These are phyloP conservation scores for Drosophila tsacasi DNA, from an alignment of 1,140 invertebrate genomes.

Conservation along the genomic window DNA sequence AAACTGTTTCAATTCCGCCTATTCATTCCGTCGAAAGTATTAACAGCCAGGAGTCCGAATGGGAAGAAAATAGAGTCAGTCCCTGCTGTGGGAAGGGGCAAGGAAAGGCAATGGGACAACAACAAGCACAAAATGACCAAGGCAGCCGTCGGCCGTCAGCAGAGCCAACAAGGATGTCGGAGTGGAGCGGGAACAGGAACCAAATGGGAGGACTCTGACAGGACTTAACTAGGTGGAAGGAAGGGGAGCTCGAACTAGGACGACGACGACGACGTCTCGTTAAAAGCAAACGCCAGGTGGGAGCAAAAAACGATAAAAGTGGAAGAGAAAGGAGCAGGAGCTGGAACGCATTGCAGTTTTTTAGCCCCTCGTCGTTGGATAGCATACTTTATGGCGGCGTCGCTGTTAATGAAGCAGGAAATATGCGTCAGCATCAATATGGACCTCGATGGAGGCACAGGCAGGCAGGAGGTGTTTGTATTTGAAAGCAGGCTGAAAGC, in stretches of 20 bases:
- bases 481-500: slow-evolving; percentile 34
- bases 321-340: slow-evolving; percentile 18
- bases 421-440: slow-evolving; percentile 79
- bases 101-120: slow-evolving; percentile 22
- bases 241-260: background rate
- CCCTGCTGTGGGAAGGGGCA: background rate
- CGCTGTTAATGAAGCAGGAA: slow-evolving; percentile 77
- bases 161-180: slow-evolving; percentile 6
- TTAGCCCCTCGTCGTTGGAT: slow-evolving; percentile 37
- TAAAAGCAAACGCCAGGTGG: slow-evolving; percentile 67
- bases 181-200: slow-evolving; percentile 18
- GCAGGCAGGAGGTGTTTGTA: slow-evolving; percentile 15
- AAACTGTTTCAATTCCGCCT: slow-evolving; percentile 11
- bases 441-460: slow-evolving; percentile 12
- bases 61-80: background rate
- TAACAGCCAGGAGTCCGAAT: slow-evolving; percentile 13
- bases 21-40: slow-evolving; percentile 10
- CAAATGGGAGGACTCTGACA: slow-evolving; percentile 23
- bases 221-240: slow-evolving; percentile 40
- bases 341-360: slow-evolving; percentile 57
- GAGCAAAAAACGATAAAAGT: slow-evolving; percentile 20
- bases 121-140: slow-evolving; percentile 39
- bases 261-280: slow-evolving; percentile 49
- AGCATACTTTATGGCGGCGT: slow-evolving; percentile 69
- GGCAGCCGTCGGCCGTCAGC: slow-evolving; percentile 30